These are phyloP conservation scores for Anolis sagrei DNA, from an alignment of 2,113 vertebrate genomes.

Conservation along the genomic window DNA sequence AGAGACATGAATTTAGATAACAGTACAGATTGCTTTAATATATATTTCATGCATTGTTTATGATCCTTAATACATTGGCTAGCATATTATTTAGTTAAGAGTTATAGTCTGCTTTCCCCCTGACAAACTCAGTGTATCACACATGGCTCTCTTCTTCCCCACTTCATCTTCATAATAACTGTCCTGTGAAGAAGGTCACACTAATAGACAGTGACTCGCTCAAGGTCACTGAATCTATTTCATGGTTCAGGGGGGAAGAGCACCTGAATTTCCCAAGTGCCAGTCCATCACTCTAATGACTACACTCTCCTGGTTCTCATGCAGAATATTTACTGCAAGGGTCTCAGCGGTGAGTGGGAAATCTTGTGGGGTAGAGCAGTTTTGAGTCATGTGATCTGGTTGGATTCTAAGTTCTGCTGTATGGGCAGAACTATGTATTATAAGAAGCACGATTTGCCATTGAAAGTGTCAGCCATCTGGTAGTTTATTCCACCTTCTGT, in stretches of 20 bases:
- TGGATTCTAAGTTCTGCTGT: background rate
- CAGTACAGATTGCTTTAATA: too few relatives aligned
- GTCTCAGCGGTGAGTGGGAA: background rate
- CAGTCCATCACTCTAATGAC: too few relatives aligned
- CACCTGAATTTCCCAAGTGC: background rate
- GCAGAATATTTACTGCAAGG: background rate
- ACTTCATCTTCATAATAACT: too few relatives aligned
- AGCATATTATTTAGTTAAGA: too few relatives aligned
- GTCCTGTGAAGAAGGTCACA: too few relatives aligned
- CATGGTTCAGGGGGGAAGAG: background rate
- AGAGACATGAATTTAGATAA: background rate
- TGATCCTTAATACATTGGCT: background rate
- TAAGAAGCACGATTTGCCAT: background rate
- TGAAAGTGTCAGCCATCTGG: background rate
- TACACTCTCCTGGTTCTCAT: background rate
- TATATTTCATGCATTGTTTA: background rate
- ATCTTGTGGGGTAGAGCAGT: background rate
- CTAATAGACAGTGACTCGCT: too few relatives aligned
- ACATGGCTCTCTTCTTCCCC: too few relatives aligned
- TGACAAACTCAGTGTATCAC: too few relatives aligned
- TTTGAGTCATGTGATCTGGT: background rate
- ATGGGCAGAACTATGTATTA: background rate
- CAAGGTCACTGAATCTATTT: background rate
- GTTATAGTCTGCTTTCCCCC: too few relatives aligned
- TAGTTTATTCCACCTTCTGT: background rate